A percentile compares a stretch with the other conserved stretches of the same genome.
phyloP scores from a whole-genome alignment of 2,113 vertebrate genomes.

The Anthoscopus minutus region DNA sequence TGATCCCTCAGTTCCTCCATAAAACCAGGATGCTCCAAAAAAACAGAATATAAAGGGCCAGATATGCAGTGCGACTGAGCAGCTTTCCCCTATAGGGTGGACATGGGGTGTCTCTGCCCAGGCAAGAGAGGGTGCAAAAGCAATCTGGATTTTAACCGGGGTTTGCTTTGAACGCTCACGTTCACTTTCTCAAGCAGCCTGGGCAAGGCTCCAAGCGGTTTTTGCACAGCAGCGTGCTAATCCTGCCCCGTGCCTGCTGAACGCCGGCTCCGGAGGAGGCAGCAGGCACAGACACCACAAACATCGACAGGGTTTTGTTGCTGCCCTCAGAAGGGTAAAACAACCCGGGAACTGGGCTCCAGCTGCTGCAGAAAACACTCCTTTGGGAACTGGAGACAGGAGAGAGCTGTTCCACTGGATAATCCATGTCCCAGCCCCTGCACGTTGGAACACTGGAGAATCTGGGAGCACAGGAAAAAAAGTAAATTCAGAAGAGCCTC shows the following conservation, averaged over 20 bases:
- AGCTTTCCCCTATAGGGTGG: background rate
- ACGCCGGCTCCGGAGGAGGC: fast-evolving
- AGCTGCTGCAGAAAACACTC: background rate
- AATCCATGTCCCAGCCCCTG: background rate
- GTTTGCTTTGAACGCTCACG: fast-evolving
- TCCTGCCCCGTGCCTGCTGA: background rate
- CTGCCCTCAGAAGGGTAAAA: background rate
- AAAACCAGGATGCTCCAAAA: background rate
- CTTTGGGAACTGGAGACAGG: background rate
- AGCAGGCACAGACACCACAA: background rate
- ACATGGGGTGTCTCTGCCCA: too few relatives aligned
- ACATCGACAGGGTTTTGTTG: fast-evolving
- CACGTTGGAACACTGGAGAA: fast-evolving
- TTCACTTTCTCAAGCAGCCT: background rate
- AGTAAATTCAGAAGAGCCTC: background rate
- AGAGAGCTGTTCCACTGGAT: background rate
- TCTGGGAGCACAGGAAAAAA: fast-evolving
- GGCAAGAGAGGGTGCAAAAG: background rate
- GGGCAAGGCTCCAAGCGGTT: background rate
- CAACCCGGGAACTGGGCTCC: background rate
- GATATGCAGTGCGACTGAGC: fast-evolving
- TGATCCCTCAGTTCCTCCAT: fast-evolving
- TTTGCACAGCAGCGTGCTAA: background rate
- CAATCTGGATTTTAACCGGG: background rate
- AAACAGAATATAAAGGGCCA: background rate